Conservation (phyloP, 2,113 vertebrate genomes). For the Hippolais icterina region DNA sequence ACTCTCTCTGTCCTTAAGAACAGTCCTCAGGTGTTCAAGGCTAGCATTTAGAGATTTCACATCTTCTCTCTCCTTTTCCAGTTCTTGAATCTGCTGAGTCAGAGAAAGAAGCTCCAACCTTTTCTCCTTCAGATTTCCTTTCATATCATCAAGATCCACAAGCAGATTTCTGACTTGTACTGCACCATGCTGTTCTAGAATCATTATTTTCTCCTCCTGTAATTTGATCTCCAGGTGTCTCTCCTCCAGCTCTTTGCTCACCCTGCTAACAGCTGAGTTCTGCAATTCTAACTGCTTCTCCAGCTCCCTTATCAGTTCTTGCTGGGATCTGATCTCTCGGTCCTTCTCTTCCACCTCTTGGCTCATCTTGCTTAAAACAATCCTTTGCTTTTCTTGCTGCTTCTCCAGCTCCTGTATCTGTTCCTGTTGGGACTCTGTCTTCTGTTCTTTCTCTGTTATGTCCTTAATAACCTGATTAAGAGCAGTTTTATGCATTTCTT, state of each 20-base stretch:
- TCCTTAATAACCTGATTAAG: background rate
- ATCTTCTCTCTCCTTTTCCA: slow-evolving; percentile 30
- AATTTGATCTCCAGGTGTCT: background rate
- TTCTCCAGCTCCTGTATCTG: slow-evolving; percentile 22
- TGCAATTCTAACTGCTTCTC: background rate
- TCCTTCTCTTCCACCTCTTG: slow-evolving; percentile 9
- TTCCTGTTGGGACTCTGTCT: slow-evolving; percentile 10
- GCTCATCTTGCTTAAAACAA: background rate
- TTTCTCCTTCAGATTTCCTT: slow-evolving; percentile 61
- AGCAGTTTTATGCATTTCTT: background rate
- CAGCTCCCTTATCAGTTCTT: background rate
- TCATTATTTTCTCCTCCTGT: slow-evolving; percentile 57
- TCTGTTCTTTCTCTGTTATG: slow-evolving; percentile 5
- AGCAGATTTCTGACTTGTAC: slow-evolving; percentile 67
- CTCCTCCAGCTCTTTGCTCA: background rate
- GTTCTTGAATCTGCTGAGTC: slow-evolving; percentile 46
- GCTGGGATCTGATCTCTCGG: background rate
- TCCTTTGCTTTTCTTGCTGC: slow-evolving; percentile 8
- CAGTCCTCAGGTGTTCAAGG: slow-evolving; percentile 67
- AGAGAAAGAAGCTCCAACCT: slow-evolving; percentile 57
- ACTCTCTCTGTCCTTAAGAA: slow-evolving; percentile 66
- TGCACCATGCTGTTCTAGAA: slow-evolving; percentile 56
- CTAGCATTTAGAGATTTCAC: slow-evolving; percentile 40
- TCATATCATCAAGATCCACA: slow-evolving; percentile 64
- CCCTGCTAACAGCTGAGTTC: background rate